A percentile compares a stretch with the other conserved stretches of the same genome.
Evolutionary conservation across 2,888 invertebrate genomes (phyloP).

Genomic region (Hermaeophaga mercurialis): DNA sequence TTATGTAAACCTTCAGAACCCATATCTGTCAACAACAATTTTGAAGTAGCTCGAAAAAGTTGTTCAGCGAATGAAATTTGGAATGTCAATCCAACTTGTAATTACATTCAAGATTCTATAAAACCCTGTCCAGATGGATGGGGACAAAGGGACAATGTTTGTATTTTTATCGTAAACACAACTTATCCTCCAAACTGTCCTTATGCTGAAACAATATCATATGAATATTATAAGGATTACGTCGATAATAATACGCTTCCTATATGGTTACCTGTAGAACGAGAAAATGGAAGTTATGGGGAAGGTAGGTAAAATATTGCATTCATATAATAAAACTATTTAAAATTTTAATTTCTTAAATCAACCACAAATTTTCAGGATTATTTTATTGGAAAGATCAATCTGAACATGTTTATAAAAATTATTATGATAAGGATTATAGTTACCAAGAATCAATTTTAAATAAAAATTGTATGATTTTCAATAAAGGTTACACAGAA

Average conservation of each 20-base stretch:
- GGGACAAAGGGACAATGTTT: conserved; percentile 23
- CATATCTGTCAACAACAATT: neutral
- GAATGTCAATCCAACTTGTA: conserved; percentile 31
- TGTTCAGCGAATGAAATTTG: conserved; percentile 31
- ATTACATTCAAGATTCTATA: conserved; percentile 28
- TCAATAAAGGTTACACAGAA: conserved; percentile 34
- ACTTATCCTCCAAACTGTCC: conserved; percentile 41
- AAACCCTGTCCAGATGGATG: conserved; percentile 39
- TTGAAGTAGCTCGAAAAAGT: conserved; percentile 22
- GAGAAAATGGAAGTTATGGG: conserved; percentile 35
- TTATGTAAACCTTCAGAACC: conserved; percentile 14
- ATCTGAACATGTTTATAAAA: conserved; percentile 33
- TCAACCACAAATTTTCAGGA: conserved; percentile 37
- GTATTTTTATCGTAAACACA: conserved; percentile 32
- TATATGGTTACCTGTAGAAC: conserved; percentile 44
- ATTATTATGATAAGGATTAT: conserved; percentile 22
- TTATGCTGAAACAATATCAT: conserved; percentile 36
- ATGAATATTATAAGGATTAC: conserved; percentile 33
- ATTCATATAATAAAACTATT: neutral
- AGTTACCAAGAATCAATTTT: conserved; percentile 25
- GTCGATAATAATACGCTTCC: conserved; percentile 25
- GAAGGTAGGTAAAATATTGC: conserved; percentile 29
- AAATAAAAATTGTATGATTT: conserved; percentile 43
- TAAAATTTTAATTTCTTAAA: neutral
- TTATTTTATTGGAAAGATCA: conserved; percentile 38